phyloP scores from a whole-genome alignment of 2,888 invertebrate genomes.

The Thymelicus sylvestris region DNA sequence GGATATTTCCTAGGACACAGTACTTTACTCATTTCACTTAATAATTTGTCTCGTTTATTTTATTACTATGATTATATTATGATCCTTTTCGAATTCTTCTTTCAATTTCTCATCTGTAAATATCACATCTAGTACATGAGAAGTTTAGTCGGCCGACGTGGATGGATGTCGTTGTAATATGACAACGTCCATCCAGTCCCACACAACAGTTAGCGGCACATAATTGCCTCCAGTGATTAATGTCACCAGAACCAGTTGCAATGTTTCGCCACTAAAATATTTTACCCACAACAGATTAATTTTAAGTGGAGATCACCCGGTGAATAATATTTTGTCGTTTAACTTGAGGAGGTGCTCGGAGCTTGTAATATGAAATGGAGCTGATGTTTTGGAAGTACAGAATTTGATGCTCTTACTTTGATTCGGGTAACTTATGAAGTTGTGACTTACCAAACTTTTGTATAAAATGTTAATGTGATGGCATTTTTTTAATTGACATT shows the following conservation, averaged over 20 bases:
- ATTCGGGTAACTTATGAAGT: too few relatives aligned
- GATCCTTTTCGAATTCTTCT: too few relatives aligned
- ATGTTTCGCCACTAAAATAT: slow-evolving; percentile 12
- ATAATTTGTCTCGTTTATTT: too few relatives aligned
- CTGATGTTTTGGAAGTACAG: too few relatives aligned
- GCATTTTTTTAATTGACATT: too few relatives aligned
- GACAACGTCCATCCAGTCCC: neutral
- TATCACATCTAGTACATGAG: neutral
- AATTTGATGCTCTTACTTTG: too few relatives aligned
- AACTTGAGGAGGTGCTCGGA: neutral
- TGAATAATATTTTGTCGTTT: neutral
- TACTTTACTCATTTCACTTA: too few relatives aligned
- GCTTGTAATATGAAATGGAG: neutral
- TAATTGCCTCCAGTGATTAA: slow-evolving; percentile 12
- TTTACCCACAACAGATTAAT: neutral
- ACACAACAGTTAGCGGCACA: slow-evolving; percentile 20
- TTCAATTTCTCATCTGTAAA: too few relatives aligned
- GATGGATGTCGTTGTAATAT: slow-evolving; percentile 7
- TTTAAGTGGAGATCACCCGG: neutral
- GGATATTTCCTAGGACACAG: too few relatives aligned
- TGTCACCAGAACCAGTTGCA: slow-evolving; percentile 1
- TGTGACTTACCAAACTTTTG: too few relatives aligned
- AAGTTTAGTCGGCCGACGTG: slow-evolving; percentile 7
- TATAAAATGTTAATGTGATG: too few relatives aligned
- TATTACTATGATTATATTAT: too few relatives aligned